Percentiles rank a stretch among this genome's conserved stretches.
These are phyloP conservation scores for Ylistrum balloti DNA, from an alignment of 1,140 invertebrate genomes.

Conservation along the genomic window DNA sequence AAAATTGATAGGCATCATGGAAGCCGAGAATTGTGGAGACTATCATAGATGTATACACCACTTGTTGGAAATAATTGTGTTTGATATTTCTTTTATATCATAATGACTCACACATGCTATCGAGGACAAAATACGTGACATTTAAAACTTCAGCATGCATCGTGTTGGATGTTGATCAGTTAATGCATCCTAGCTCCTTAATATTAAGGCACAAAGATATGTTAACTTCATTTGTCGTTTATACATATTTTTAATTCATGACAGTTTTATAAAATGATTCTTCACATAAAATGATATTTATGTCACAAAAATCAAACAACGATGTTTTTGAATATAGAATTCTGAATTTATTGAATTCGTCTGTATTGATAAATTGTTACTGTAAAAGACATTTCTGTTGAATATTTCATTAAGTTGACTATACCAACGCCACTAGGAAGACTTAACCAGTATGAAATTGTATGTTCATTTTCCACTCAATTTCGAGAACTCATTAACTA, in stretches of 20 bases:
- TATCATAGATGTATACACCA: neutral
- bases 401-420: neutral
- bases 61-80: neutral
- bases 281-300: no score
- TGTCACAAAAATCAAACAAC: no score
- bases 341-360: no score
- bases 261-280: no score
- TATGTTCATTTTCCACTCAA: conserved; percentile 35
- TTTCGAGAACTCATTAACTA: conserved; percentile 8
- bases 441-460: conserved; percentile 3
- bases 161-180: conserved; percentile 15
- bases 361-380: no score
- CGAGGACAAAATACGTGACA: conserved; percentile 10
- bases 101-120: neutral
- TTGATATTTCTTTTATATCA: neutral
- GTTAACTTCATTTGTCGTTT: neutral
- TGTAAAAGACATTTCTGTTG: no score
- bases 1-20: conserved; percentile 20
- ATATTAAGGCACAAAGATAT: neutral
- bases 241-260: no score
- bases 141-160: neutral
- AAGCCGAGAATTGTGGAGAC: neutral
- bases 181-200: neutral
- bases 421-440: neutral
- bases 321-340: no score